Evolutionary conservation across 2,888 invertebrate genomes (phyloP).

Genomic region (Calliopum simillimum): DNA sequence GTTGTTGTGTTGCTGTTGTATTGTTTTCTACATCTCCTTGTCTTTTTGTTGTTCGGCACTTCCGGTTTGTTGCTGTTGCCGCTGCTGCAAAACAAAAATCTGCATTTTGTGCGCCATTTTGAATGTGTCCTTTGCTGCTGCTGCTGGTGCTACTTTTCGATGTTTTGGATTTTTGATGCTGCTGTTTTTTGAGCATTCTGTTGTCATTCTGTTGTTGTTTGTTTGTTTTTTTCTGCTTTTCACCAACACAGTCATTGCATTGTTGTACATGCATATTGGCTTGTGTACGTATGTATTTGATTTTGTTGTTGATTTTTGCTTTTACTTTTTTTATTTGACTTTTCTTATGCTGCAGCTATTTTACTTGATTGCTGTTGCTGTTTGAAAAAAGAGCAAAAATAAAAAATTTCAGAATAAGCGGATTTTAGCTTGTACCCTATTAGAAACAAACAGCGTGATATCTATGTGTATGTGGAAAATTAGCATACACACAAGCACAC

Average conservation of each 20-base stretch:
- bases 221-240: too few species aligned
- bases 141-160: constrained; percentile 22
- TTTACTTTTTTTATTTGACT: not conserved
- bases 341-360: not conserved
- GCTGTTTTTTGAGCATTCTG: constrained; percentile 2
- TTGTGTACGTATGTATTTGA: not conserved
- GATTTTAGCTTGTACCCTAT: too few species aligned
- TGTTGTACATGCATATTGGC: not conserved
- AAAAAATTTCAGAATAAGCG: too few species aligned
- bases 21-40: constrained; percentile 8
- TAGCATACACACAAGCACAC: too few species aligned
- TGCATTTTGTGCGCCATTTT: constrained; percentile 31
- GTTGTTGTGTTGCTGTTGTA: constrained; percentile 9
- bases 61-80: not conserved
- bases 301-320: not conserved
- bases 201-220: constrained; percentile 6
- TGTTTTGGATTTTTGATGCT: constrained; percentile 23
- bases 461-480: too few species aligned
- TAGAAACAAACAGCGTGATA: too few species aligned
- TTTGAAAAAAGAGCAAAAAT: too few species aligned
- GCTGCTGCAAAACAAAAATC: constrained; percentile 14
- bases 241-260: too few species aligned
- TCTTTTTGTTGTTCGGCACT: not conserved
- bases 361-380: too few species aligned
- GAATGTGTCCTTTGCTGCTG: constrained; percentile 4